Evolutionary conservation across 1,140 invertebrate genomes (phyloP), one percentile per base, ranked within the genome.

Genomic region (Meloidogyne chitwoodi): DNA sequence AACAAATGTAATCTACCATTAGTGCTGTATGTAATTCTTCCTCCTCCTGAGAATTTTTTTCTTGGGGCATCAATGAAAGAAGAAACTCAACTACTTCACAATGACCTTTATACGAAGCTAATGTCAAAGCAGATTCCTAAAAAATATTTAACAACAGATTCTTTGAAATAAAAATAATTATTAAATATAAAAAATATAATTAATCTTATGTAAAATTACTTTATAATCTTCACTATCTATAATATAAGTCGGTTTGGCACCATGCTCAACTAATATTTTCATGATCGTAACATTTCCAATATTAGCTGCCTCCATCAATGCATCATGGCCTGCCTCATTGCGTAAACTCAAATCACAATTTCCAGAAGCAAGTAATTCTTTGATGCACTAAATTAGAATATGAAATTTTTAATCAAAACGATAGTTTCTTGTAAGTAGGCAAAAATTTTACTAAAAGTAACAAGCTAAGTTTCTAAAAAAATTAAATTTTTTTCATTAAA

Each of bases 11-110:
- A 48, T 19, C 19, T 19, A 48, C 48, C 95, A 99, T 98, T 2
- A 99, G 89, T 29, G 96, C 96, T 1, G 96, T 98, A 89, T 99
- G 96, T 95, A 99, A 97, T 89, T 99, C 96, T 88, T 99, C 95
- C 0, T 95, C 76, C 96, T 90, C 98, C 94, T 89, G 98, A 94
- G 64, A 48, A 67, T 89, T 95, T 73, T 73, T 73, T 29, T 41
- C 56, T 86, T 79, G 88, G 85, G 61, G 88, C 88, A 75, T 88
- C 85, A 79, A 85, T 71, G 88, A 87, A 26, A 90, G 80, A 70
- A 90, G 80, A 78, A 87, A 89, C 74, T 88, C 87, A 41, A 89
- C 95, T 93, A 98, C 96, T 87, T 96, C 94, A 73, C 96, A 89
- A 89, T 98, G 95, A 77, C 93, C 95, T 91, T 98, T 98, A 87